Evolutionary conservation across 2,888 invertebrate genomes (phyloP).

Genomic region (Acrobasis consociella): DNA sequence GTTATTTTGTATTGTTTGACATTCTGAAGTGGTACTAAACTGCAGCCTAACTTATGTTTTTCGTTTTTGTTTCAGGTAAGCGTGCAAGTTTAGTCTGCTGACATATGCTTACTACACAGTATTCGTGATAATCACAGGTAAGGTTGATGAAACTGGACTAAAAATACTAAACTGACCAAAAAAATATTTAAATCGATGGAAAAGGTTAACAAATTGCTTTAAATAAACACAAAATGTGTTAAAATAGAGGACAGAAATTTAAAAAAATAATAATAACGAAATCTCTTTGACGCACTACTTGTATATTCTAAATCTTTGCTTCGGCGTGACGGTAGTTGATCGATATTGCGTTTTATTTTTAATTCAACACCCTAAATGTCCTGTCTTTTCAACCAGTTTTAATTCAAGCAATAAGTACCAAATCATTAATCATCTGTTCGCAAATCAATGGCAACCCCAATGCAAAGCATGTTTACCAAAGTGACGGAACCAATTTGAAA

Average conservation of each 20-base stretch:
- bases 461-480: slow-evolving; percentile 37
- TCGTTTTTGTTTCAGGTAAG: slow-evolving; percentile 11
- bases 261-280: background rate
- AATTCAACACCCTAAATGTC: background rate
- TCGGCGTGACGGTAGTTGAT: background rate
- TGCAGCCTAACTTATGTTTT: background rate
- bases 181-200: too few relatives aligned
- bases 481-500: slow-evolving; percentile 42
- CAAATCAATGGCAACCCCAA: slow-evolving; percentile 32
- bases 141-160: too few relatives aligned
- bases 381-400: background rate
- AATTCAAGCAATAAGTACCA: slow-evolving; percentile 2
- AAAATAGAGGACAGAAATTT: too few relatives aligned
- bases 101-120: background rate
- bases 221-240: too few relatives aligned
- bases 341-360: background rate
- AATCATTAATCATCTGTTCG: slow-evolving; percentile 24
- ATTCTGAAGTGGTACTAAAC: too few relatives aligned
- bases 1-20: too few relatives aligned
- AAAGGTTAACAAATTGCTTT: too few relatives aligned
- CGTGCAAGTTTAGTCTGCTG: background rate
- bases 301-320: too few relatives aligned
- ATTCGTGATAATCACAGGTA: background rate
- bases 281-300: background rate
- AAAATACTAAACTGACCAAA: too few relatives aligned